Evolutionary conservation across 2,113 vertebrate genomes (phyloP).

Genomic region (Cynoglossus semilaevis): DNA sequence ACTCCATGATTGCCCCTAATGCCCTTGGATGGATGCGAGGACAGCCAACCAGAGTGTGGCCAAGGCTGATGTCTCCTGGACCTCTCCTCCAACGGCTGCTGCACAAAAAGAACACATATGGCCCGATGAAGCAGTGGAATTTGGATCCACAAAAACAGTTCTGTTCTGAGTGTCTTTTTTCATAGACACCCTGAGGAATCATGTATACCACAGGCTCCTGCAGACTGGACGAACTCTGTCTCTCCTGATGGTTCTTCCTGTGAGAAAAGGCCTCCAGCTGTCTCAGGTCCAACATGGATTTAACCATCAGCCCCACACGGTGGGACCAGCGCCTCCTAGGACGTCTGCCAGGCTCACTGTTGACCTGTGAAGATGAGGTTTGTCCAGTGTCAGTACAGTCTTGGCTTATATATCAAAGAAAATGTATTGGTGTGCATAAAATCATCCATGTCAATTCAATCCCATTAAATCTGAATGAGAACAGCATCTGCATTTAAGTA

Average conservation of each 20-base stretch:
- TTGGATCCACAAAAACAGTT: rapidly evolving
- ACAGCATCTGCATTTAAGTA: too few relatives aligned
- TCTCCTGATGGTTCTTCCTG: constrained; percentile 33
- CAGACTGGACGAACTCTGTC: constrained; percentile 49
- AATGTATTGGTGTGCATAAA: too few relatives aligned
- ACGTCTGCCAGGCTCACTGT: constrained; percentile 66
- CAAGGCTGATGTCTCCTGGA: constrained; percentile 36
- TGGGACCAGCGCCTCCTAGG: constrained; percentile 90
- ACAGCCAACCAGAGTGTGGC: constrained; percentile 47
- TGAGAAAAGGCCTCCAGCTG: constrained; percentile 82
- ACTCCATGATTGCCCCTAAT: constrained; percentile 70
- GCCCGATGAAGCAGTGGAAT: neutral
- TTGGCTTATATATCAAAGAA: too few relatives aligned
- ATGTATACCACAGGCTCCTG: constrained; percentile 37
- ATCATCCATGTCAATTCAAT: too few relatives aligned
- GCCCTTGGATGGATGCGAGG: constrained; percentile 62
- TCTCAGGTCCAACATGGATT: constrained; percentile 92
- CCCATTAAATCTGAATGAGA: too few relatives aligned
- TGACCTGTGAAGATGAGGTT: constrained; percentile 16
- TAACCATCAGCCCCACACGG: constrained; percentile 83
- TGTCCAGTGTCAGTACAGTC: neutral
- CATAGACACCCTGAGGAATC: neutral
- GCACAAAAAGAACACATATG: constrained; percentile 11
- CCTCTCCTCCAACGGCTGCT: constrained; percentile 37
- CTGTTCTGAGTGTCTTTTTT: neutral